phyloP scores from a whole-genome alignment of 2,113 vertebrate genomes.

The Odontesthes bonariensis region DNA sequence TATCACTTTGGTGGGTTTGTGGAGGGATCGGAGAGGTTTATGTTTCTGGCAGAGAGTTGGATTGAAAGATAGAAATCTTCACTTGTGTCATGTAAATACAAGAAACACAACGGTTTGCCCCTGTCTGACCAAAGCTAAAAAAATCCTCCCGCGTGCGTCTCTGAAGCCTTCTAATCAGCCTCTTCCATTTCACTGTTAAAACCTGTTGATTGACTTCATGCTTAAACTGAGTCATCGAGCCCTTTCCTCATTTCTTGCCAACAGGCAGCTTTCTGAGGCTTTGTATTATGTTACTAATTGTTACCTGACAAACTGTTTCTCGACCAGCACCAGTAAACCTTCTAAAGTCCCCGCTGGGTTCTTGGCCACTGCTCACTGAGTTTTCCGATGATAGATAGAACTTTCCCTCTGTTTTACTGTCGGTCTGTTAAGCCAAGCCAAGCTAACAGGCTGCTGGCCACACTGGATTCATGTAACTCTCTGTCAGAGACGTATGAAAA shows the following conservation, averaged over 20 bases:
- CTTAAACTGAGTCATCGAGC: neutral
- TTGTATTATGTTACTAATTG: neutral
- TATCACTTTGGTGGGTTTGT: constrained; percentile 47
- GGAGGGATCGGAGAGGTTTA: constrained; percentile 20
- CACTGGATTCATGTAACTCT: neutral
- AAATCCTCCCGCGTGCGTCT: neutral
- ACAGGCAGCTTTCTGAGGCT: neutral
- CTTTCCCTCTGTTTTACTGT: neutral
- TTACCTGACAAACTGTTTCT: neutral
- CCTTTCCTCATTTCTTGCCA: neutral
- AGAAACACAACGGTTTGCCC: neutral
- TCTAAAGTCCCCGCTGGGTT: no score
- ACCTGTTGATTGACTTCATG: neutral
- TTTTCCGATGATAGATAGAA: no score
- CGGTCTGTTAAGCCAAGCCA: neutral
- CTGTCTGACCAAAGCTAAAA: neutral
- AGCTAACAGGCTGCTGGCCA: neutral
- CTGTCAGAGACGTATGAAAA: neutral
- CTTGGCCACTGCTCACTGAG: neutral
- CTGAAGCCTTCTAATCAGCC: neutral
- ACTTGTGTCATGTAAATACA: neutral
- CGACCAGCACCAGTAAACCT: neutral
- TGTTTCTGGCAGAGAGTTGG: neutral
- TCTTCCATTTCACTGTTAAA: constrained; percentile 5
- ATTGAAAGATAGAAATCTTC: neutral